A percentile compares a stretch with the other conserved stretches of the same genome.
Evolutionary conservation across 2,113 vertebrate genomes (phyloP).

Genomic region (Colinus virginianus): DNA sequence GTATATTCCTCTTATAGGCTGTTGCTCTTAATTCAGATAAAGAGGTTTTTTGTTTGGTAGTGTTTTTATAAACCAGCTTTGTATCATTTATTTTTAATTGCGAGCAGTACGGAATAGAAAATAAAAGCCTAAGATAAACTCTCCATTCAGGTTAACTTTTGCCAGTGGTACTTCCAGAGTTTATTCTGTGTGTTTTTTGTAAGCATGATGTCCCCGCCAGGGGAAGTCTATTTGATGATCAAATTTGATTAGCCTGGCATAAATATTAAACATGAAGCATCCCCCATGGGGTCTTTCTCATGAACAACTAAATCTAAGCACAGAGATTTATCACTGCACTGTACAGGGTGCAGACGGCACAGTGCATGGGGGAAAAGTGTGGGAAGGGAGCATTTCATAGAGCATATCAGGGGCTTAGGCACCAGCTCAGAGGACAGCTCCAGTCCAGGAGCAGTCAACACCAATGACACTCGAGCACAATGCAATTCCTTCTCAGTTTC

Average conservation of each 20-base stretch:
- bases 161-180: background rate
- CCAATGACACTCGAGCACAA: background rate
- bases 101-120: slow-evolving; percentile 47
- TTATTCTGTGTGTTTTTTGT: slow-evolving; percentile 1
- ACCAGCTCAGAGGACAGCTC: background rate
- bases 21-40: slow-evolving; percentile 47
- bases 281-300: background rate
- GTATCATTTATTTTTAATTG: slow-evolving; percentile 35
- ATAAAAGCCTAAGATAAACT: slow-evolving; percentile 48
- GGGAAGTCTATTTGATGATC: background rate
- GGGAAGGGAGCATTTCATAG: background rate
- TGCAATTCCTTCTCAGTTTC: background rate
- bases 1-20: background rate
- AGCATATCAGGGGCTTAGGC: background rate
- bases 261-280: background rate
- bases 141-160: slow-evolving; percentile 6
- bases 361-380: background rate
- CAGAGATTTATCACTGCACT: background rate
- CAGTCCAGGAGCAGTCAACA: background rate
- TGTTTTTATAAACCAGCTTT: slow-evolving; percentile 53
- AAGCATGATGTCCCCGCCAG: background rate
- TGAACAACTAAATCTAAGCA: background rate
- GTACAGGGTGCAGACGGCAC: background rate
- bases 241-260: background rate
- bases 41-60: slow-evolving; percentile 52